These are phyloP conservation scores for Pantherophis guttatus DNA, from an alignment of 2,113 vertebrate genomes.

Conservation along the genomic window DNA sequence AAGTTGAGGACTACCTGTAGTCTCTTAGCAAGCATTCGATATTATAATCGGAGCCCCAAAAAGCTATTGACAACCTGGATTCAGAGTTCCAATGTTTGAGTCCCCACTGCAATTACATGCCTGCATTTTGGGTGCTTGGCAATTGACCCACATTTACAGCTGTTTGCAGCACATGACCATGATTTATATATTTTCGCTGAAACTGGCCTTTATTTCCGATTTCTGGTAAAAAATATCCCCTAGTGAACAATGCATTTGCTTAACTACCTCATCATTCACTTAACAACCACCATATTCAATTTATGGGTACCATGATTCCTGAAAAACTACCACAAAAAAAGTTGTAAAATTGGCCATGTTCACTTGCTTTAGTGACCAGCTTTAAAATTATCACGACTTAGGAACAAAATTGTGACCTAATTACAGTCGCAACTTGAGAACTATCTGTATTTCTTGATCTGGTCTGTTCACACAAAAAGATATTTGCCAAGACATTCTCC, in stretches of 20 bases:
- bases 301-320: background rate
- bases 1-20: no score
- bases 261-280: background rate
- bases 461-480: background rate
- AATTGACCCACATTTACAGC: no score
- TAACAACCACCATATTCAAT: background rate
- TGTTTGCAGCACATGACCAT: background rate
- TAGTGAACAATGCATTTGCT: background rate
- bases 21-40: no score
- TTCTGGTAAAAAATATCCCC: background rate
- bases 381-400: background rate
- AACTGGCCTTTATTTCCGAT: background rate
- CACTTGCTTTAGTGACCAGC: background rate
- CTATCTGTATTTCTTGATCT: background rate
- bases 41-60: no score
- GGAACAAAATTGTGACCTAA: background rate
- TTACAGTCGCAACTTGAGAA: background rate
- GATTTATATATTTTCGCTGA: background rate
- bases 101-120: no score
- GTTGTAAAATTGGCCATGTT: background rate
- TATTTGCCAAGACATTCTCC: background rate
- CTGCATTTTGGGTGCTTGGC: no score
- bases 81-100: no score
- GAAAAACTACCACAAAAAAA: no score
- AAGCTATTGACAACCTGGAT: no score